Percentiles rank a stretch among this genome's conserved stretches.
Conservation (phyloP, 1,140 invertebrate genomes). For the Leptopilina clavipes region DNA sequence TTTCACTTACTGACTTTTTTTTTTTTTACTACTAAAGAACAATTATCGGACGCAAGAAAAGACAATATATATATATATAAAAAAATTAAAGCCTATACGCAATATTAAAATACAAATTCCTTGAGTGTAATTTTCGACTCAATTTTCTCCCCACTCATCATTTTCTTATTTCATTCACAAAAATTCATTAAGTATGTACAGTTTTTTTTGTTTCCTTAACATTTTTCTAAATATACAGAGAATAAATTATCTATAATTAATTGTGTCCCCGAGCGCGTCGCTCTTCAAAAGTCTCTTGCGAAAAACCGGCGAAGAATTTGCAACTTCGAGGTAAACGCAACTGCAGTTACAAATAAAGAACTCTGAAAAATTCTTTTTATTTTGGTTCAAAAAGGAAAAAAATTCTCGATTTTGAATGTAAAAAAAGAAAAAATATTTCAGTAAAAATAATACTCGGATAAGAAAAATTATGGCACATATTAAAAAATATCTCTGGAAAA, state of each 20-base stretch:
- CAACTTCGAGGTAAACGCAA: slow-evolving; percentile 48
- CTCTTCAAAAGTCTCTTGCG: slow-evolving; percentile 13
- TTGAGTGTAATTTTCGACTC: slow-evolving; percentile 12
- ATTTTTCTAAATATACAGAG: slow-evolving; percentile 61
- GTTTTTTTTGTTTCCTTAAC: slow-evolving; percentile 43
- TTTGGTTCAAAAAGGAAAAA: too few relatives aligned
- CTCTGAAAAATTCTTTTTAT: slow-evolving; percentile 4
- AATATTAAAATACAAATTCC: slow-evolving; percentile 31
- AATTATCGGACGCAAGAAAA: slow-evolving; percentile 21
- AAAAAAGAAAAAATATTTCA: too few relatives aligned
- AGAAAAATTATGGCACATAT: neutral
- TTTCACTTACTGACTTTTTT: neutral
- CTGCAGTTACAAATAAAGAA: slow-evolving; percentile 48
- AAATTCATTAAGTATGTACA: slow-evolving; percentile 60
- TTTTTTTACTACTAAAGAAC: neutral
- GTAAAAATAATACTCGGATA: too few relatives aligned
- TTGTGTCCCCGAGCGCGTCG: slow-evolving; percentile 47
- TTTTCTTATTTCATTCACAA: slow-evolving; percentile 32
- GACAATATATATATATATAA: neutral
- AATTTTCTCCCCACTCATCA: neutral
- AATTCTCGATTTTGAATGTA: too few relatives aligned
- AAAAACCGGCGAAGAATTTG: neutral
- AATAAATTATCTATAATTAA: slow-evolving; percentile 61
- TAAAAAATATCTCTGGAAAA: too few relatives aligned
- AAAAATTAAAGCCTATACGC: slow-evolving; percentile 5